phyloP scores from a whole-genome alignment of 2,113 vertebrate genomes.

The Origma solitaria region DNA sequence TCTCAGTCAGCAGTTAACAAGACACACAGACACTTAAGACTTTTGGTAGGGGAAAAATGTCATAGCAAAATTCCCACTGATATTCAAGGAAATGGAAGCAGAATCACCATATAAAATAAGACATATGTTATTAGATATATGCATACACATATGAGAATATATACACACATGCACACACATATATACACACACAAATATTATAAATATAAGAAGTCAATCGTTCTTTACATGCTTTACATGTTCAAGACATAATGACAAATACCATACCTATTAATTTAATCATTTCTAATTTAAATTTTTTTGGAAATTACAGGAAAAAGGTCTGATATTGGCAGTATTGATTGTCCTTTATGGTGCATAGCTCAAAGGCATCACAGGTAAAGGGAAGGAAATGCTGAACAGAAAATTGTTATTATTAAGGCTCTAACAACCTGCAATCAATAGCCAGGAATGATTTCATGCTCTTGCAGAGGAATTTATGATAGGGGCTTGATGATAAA shows the following conservation, averaged over 20 bases:
- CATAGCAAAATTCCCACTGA: neutral
- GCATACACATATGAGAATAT: neutral
- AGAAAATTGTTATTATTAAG: constrained; percentile 53
- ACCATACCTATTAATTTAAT: neutral
- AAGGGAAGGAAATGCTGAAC: constrained; percentile 42
- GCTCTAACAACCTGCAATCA: constrained; percentile 62
- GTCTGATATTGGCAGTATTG: constrained; percentile 48
- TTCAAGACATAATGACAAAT: neutral
- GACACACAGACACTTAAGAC: neutral
- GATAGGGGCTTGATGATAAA: constrained; percentile 34
- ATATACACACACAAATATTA: neutral
- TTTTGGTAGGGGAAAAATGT: neutral
- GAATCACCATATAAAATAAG: neutral
- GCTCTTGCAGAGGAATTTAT: constrained; percentile 32
- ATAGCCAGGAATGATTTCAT: constrained; percentile 61
- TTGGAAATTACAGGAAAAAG: constrained; percentile 21
- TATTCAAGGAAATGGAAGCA: neutral
- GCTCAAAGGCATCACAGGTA: constrained; percentile 41
- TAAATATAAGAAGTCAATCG: neutral
- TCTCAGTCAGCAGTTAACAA: neutral
- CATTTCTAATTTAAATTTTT: neutral
- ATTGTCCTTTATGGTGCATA: constrained; percentile 26
- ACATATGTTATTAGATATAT: neutral
- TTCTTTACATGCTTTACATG: neutral
- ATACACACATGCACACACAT: neutral